A percentile compares a stretch with the other conserved stretches of the same genome.
phyloP scores from a whole-genome alignment of 2,113 vertebrate species.

The Columba janthina region DNA sequence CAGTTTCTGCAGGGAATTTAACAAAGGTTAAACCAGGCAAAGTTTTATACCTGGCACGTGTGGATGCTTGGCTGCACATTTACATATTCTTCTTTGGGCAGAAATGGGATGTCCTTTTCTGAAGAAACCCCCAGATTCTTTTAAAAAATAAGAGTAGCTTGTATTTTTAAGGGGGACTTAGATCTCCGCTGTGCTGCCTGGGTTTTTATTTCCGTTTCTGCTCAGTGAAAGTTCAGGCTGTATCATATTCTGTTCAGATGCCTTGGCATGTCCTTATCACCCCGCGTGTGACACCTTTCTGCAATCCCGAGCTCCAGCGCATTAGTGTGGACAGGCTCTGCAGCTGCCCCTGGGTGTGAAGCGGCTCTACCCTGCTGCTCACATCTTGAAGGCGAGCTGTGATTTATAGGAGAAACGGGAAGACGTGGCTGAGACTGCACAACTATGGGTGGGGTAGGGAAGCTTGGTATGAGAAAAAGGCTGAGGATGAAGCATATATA shows the following conservation, averaged over 20 bases:
- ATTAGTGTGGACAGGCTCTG: background rate
- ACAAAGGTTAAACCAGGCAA: background rate
- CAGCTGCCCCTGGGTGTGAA: background rate
- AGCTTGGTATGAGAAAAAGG: constrained; percentile 48
- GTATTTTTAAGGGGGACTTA: background rate
- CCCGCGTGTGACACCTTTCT: fast-evolving
- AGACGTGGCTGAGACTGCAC: background rate
- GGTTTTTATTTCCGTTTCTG: background rate
- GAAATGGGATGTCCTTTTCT: background rate
- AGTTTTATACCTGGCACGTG: background rate
- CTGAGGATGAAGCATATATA: background rate
- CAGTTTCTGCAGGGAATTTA: background rate
- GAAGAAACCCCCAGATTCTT: background rate
- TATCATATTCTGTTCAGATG: background rate
- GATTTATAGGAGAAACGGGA: background rate
- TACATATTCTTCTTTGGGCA: background rate
- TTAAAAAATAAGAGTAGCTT: background rate
- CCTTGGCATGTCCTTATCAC: background rate
- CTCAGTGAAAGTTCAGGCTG: background rate
- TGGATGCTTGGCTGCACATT: background rate
- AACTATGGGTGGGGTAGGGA: background rate
- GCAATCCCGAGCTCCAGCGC: background rate
- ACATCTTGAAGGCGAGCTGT: background rate
- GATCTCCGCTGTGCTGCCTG: fast-evolving
- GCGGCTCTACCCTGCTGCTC: background rate